A percentile compares a stretch with the other conserved stretches of the same genome.
Evolutionary conservation across 2,113 vertebrate species (phyloP).

Genomic region (Dromaius novaehollandiae): DNA sequence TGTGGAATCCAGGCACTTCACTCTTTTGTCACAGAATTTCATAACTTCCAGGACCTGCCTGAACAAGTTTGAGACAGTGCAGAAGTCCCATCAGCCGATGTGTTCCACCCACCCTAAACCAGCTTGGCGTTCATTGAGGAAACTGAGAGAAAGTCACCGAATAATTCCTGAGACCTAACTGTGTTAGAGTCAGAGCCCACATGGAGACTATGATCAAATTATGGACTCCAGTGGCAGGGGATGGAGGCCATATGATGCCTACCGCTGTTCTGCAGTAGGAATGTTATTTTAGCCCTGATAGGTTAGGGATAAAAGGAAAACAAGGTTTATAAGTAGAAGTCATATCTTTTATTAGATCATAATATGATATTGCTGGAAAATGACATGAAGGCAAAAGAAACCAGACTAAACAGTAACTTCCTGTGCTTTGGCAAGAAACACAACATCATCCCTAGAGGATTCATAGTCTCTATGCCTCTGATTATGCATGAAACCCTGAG

Average conservation of each 20-base stretch:
- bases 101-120: background rate
- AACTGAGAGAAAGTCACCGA: background rate
- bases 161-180: background rate
- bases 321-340: background rate
- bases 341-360: background rate
- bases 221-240: background rate
- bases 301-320: background rate
- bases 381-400: background rate
- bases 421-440: background rate
- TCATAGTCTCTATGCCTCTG: background rate
- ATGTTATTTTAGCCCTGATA: background rate
- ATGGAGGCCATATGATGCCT: background rate
- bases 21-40: slow-evolving; percentile 24
- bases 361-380: background rate
- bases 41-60: slow-evolving; percentile 60
- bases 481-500: background rate
- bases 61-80: slow-evolving; percentile 49
- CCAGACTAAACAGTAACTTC: background rate
- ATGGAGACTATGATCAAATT: background rate
- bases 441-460: background rate
- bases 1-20: slow-evolving; percentile 34
- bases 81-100: background rate
- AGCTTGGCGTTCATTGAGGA: background rate
- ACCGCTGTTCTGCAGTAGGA: background rate
- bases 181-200: background rate